Percentiles rank a stretch among this genome's conserved stretches.
phyloP scores from a whole-genome alignment of 2,888 invertebrate genomes.

The Eupithecia inturbata region DNA sequence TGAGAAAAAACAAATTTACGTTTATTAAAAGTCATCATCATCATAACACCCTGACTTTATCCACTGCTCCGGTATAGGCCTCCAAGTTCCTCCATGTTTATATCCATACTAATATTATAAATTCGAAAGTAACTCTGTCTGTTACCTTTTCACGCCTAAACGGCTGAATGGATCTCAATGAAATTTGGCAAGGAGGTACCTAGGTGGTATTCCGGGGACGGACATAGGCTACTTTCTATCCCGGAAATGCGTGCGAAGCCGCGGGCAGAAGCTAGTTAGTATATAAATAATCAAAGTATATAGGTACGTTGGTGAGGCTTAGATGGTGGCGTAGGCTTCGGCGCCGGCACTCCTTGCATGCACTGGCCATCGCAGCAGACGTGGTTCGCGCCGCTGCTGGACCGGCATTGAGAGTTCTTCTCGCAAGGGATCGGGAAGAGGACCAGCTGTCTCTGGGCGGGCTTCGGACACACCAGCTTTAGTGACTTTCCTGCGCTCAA shows the following conservation, averaged over 20 bases:
- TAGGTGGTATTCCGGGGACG: no score
- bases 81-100: background rate
- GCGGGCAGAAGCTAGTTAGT: no score
- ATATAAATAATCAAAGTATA: background rate
- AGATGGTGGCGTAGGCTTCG: conserved; percentile 74
- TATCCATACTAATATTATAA: no score
- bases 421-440: conserved; percentile 78
- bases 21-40: no score
- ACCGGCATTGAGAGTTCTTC: conserved; percentile 75
- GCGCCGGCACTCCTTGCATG: conserved; percentile 85
- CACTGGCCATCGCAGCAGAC: conserved; percentile 84
- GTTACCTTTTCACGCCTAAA: no score
- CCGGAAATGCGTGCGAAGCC: no score
- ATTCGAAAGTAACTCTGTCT: no score
- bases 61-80: background rate
- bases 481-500: conserved; percentile 66
- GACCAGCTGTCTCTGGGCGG: conserved; percentile 64
- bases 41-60: background rate
- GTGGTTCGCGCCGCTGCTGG: conserved; percentile 72
- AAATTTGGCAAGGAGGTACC: no score
- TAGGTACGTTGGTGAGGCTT: conserved; percentile 72
- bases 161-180: no score
- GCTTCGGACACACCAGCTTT: conserved; percentile 76
- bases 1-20: no score
- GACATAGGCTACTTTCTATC: no score